Conservation (phyloP, 2,888 invertebrate species). For the Spodoptera picta region DNA sequence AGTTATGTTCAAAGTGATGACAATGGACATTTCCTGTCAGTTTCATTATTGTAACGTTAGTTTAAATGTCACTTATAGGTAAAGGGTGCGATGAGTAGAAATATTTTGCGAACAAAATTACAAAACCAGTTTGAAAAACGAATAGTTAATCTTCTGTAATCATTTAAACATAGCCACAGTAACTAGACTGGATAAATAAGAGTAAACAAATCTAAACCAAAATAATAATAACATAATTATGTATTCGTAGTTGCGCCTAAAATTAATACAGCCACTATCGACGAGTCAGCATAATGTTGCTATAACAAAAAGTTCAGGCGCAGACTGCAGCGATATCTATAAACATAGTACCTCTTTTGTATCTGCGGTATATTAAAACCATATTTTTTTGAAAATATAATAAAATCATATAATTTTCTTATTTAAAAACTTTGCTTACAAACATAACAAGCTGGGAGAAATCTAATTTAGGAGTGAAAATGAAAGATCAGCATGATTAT, state of each 20-base stretch:
- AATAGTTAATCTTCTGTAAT: not conserved
- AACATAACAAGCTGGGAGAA: constrained; percentile 30
- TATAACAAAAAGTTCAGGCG: constrained; percentile 38
- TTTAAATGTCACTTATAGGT: not conserved
- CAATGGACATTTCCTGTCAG: constrained; percentile 60
- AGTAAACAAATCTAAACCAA: not conserved
- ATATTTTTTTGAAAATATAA: too few relatives aligned
- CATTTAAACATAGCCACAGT: too few relatives aligned
- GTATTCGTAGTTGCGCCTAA: constrained; percentile 11
- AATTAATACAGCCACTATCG: not conserved
- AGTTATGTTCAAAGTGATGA: constrained; percentile 53
- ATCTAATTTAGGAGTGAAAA: constrained; percentile 40
- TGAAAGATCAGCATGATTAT: constrained; percentile 46
- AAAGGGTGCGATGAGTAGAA: constrained; percentile 12
- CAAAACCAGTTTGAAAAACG: too few relatives aligned
- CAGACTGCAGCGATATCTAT: too few relatives aligned
- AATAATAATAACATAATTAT: not conserved
- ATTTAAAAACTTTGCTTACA: constrained; percentile 8
- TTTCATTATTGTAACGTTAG: constrained; percentile 41
- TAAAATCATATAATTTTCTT: too few relatives aligned
- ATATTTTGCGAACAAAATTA: too few relatives aligned
- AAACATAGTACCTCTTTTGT: too few relatives aligned
- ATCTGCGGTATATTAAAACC: too few relatives aligned
- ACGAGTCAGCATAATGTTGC: constrained; percentile 13
- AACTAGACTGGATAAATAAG: not conserved